Evolutionary conservation across 64 coral and sea anemone genomes (phyloP).

Genomic region (Pocillopora damicornis): DNA sequence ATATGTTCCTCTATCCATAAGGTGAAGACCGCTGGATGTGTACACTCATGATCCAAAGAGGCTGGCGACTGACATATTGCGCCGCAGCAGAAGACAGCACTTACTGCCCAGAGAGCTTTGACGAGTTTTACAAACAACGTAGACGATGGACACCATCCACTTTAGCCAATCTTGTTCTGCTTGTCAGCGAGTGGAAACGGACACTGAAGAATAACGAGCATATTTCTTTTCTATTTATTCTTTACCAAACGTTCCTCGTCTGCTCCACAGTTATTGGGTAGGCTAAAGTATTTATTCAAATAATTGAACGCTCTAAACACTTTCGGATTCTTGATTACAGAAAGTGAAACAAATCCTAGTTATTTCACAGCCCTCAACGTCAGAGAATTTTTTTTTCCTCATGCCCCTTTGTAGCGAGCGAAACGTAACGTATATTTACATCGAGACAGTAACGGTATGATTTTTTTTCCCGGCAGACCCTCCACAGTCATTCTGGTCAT

Average conservation of each 20-base stretch:
- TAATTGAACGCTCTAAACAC: too few species aligned
- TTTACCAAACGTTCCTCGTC: constrained; percentile 72
- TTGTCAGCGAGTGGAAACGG: constrained; percentile 70
- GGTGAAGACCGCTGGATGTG: constrained; percentile 99
- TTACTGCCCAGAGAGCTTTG: constrained; percentile 85
- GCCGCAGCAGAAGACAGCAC: constrained; percentile 90
- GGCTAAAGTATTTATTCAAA: not conserved
- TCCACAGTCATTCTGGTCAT: constrained; percentile 91
- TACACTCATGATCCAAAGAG: constrained; percentile 75
- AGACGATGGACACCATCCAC: constrained; percentile 93
- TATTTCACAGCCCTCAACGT: too few species aligned
- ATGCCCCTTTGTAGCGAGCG: too few species aligned
- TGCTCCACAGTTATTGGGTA: constrained; percentile 79
- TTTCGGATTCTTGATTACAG: too few species aligned
- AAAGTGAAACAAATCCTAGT: too few species aligned
- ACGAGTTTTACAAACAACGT: constrained; percentile 96
- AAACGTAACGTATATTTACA: too few species aligned
- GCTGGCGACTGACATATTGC: constrained; percentile 91
- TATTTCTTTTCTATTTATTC: constrained; percentile 63
- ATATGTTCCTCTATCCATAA: not conserved
- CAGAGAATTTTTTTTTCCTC: too few species aligned
- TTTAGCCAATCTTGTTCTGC: constrained; percentile 73
- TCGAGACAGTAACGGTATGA: too few species aligned
- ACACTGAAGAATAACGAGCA: constrained; percentile 59
- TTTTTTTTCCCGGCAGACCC: constrained; percentile 42